Evolutionary conservation across 2,888 invertebrate species (phyloP).

Genomic region (Caenorhabditis auriculariae): DNA sequence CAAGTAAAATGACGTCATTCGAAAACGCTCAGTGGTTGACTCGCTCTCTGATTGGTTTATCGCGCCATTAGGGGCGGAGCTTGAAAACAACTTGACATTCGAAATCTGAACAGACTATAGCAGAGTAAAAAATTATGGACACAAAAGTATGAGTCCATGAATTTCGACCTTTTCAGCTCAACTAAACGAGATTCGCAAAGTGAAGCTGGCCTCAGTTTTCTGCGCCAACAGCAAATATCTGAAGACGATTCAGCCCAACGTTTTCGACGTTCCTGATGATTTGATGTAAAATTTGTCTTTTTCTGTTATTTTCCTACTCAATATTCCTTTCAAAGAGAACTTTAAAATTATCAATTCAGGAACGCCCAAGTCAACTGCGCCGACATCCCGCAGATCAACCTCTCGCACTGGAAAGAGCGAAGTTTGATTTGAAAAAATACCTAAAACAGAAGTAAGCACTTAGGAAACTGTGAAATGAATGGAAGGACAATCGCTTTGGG

Average conservation of each 20-base stretch:
- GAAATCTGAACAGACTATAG: too few relatives aligned
- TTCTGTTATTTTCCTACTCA: neutral
- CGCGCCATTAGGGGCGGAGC: too few relatives aligned
- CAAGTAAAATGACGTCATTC: too few relatives aligned
- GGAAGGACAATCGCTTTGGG: conserved; percentile 56
- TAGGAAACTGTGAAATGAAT: conserved; percentile 61
- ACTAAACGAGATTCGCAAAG: conserved; percentile 81
- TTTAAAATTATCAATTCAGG: conserved; percentile 32
- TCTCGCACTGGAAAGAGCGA: conserved; percentile 59
- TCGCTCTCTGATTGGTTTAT: too few relatives aligned
- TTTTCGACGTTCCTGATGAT: conserved; percentile 79
- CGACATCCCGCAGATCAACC: conserved; percentile 57
- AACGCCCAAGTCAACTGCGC: conserved; percentile 60
- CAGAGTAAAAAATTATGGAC: too few relatives aligned
- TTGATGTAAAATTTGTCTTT: conserved; percentile 44
- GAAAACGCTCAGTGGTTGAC: too few relatives aligned
- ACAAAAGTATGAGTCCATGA: too few relatives aligned
- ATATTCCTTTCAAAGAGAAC: neutral
- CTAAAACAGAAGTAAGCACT: neutral
- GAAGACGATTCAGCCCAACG: conserved; percentile 82
- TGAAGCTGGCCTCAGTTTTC: conserved; percentile 80
- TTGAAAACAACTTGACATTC: too few relatives aligned
- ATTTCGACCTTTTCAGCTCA: conserved; percentile 71
- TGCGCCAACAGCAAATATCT: conserved; percentile 86
- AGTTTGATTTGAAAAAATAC: conserved; percentile 41